Conservation (phyloP, 64 coral and sea anemone genomes). For the Anthopleura sola region DNA sequence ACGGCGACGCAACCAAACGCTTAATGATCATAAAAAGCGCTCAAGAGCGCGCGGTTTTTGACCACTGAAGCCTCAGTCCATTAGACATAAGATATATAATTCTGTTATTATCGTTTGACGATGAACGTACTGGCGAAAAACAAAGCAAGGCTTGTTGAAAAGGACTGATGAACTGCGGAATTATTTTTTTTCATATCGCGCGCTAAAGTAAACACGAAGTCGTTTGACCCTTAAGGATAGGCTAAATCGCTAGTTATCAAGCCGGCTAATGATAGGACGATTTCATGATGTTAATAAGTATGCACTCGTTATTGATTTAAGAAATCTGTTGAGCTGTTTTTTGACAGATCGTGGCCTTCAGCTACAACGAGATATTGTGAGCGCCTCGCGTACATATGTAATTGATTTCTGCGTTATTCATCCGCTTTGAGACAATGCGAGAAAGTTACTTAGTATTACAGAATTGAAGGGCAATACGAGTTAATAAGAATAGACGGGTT, state of each 20-base stretch:
- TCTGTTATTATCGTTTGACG: too few relatives aligned
- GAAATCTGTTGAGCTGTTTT: not conserved
- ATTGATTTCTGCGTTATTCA: not conserved
- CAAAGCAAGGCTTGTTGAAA: not conserved
- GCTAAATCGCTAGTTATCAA: constrained; percentile 10
- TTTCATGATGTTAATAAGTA: not conserved
- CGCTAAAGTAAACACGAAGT: not conserved
- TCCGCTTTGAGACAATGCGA: not conserved
- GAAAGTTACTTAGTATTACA: not conserved
- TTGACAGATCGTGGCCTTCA: not conserved
- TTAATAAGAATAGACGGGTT: not conserved
- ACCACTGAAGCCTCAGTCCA: not conserved
- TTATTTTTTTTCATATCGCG: not conserved
- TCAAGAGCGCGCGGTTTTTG: not conserved
- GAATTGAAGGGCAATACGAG: not conserved
- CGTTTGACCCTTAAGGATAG: not conserved
- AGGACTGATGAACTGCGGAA: not conserved
- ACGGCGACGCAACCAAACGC: not conserved
- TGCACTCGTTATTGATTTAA: not conserved
- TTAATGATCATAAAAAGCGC: not conserved
- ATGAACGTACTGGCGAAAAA: too few relatives aligned
- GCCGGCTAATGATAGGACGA: not conserved
- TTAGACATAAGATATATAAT: not conserved
- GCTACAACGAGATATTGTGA: not conserved
- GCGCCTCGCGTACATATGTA: not conserved